These are phyloP conservation scores for Sciurus niger DNA, from an alignment of 2,113 vertebrate species.

Conservation along the genomic window DNA sequence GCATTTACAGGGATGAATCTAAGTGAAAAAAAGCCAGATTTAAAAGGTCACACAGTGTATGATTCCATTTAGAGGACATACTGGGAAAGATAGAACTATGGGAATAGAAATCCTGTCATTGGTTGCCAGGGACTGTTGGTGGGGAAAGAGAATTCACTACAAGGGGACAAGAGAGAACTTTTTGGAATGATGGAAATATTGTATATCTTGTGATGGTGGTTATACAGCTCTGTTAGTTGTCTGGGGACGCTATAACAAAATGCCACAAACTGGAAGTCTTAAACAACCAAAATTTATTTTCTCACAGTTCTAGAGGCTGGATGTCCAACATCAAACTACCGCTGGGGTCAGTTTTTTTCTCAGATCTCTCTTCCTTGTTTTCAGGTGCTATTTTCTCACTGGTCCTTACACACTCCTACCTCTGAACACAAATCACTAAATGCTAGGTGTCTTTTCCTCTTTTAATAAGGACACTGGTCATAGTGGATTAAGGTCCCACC, in stretches of 20 bases:
- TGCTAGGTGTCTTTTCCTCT: neutral
- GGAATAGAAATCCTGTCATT: neutral
- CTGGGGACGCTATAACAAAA: neutral
- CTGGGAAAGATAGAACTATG: neutral
- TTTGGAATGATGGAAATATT: neutral
- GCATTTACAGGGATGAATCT: neutral
- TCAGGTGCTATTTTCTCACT: neutral
- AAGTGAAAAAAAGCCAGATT: neutral
- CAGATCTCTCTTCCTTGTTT: neutral
- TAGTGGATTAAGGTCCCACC: neutral
- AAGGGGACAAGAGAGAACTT: neutral
- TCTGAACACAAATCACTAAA: neutral
- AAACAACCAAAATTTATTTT: neutral
- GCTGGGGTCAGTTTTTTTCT: neutral
- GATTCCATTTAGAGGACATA: neutral
- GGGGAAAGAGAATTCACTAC: neutral
- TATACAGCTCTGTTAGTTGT: neutral
- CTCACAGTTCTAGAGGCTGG: neutral
- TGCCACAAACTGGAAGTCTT: neutral
- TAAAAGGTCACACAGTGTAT: neutral
- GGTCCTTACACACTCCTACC: neutral
- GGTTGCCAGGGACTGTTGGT: neutral
- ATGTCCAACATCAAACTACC: neutral
- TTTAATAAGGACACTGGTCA: neutral
- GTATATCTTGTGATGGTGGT: neutral